Evolutionary conservation across 2,797 vertebrate species (phyloP).

Genomic region (Nyctibius grandis): DNA sequence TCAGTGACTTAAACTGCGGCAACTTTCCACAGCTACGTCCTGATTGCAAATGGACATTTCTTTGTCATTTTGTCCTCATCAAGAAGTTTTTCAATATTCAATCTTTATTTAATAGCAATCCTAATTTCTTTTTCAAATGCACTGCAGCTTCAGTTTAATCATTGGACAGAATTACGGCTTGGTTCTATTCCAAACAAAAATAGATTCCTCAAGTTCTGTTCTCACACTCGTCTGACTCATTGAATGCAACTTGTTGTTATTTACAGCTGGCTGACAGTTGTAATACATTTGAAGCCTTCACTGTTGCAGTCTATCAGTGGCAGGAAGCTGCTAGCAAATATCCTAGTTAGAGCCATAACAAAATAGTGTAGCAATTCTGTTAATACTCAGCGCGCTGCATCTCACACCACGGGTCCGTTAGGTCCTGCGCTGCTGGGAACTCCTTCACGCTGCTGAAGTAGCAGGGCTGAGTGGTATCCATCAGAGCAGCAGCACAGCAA

Average conservation of each 20-base stretch:
- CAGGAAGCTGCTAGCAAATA: not conserved
- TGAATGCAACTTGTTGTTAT: not conserved
- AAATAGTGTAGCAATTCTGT: not conserved
- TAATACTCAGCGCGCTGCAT: not conserved
- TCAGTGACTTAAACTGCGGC: not conserved
- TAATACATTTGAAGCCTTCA: not conserved
- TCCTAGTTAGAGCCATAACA: not conserved
- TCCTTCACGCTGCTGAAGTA: rapidly evolving
- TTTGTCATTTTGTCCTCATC: not conserved
- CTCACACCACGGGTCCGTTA: not conserved
- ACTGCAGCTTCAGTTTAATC: not conserved
- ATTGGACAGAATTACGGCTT: not conserved
- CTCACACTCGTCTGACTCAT: not conserved
- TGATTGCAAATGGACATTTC: not conserved
- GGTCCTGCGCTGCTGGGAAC: not conserved
- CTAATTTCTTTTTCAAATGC: not conserved
- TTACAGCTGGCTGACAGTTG: slow-evolving; percentile 6
- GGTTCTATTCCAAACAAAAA: not conserved
- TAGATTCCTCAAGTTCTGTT: not conserved
- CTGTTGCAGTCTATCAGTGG: not conserved
- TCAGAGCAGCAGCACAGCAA: not conserved
- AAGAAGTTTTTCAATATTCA: not conserved
- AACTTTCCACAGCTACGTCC: not conserved
- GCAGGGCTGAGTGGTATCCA: not conserved
- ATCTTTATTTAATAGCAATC: not conserved